Evolutionary conservation across 1,140 invertebrate species (phyloP).

Genomic region (Drosophila virilis): DNA sequence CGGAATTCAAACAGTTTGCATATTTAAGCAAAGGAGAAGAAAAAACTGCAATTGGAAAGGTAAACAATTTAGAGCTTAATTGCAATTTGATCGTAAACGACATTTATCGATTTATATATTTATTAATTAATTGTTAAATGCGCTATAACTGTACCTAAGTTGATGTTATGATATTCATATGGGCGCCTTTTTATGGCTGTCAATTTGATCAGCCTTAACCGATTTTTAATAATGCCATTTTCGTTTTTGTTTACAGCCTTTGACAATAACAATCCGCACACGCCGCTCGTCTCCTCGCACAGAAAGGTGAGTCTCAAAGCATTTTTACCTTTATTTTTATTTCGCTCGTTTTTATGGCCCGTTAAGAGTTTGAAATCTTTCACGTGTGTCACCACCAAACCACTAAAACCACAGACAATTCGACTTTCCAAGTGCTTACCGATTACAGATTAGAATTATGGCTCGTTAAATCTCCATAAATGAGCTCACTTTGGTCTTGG

Average conservation of each 20-base stretch:
- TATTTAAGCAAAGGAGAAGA: conserved; percentile 45
- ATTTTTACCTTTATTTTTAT: conserved; percentile 6
- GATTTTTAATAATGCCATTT: conserved; percentile 40
- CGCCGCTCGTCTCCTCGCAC: conserved; percentile 67
- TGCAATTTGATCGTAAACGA: conserved; percentile 41
- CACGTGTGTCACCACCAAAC: conserved; percentile 40
- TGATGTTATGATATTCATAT: too few species aligned
- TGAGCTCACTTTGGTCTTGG: conserved; percentile 56
- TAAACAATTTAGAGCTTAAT: conserved; percentile 63
- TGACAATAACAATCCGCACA: conserved; percentile 68
- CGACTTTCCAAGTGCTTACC: conserved; percentile 51
- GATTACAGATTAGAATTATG: conserved; percentile 78
- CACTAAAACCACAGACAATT: conserved; percentile 12
- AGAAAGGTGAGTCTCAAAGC: conserved; percentile 67
- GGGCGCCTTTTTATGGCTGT: not conserved
- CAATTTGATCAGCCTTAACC: conserved; percentile 3
- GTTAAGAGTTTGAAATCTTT: conserved; percentile 58
- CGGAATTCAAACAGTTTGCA: conserved; percentile 46
- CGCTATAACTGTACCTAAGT: conserved; percentile 5
- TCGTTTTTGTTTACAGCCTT: conserved; percentile 57
- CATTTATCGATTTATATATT: conserved; percentile 49
- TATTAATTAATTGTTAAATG: conserved; percentile 36
- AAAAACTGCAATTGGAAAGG: conserved; percentile 73
- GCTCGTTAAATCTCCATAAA: conserved; percentile 60
- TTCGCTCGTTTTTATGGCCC: conserved; percentile 43